Conservation (phyloP, 2,113 vertebrate species). For the Bungarus multicinctus region DNA sequence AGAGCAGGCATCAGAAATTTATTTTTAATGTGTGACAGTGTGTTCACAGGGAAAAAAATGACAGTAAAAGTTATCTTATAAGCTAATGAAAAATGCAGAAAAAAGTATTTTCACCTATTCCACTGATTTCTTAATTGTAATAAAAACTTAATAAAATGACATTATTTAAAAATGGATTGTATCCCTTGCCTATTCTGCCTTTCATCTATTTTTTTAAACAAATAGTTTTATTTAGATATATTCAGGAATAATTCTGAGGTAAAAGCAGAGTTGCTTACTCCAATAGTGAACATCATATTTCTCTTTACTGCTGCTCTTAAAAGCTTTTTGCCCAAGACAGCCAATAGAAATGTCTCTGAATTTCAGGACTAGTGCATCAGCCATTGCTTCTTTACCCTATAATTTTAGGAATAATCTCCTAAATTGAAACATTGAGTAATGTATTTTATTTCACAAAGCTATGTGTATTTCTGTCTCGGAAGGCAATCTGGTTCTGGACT, state of each 20-base stretch:
- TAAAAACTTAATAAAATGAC: neutral
- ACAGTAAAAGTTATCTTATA: neutral
- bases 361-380: neutral
- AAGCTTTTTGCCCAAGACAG: neutral
- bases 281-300: neutral
- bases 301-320: neutral
- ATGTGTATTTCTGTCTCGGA: neutral
- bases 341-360: neutral
- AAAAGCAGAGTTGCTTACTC: neutral
- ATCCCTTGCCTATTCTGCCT: neutral
- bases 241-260: neutral
- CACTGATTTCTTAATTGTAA: neutral
- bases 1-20: neutral
- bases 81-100: neutral
- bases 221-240: neutral
- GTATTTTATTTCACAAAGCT: neutral
- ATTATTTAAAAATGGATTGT: neutral
- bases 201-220: neutral
- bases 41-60: neutral
- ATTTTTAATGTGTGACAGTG: neutral
- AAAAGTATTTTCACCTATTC: neutral
- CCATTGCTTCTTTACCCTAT: neutral
- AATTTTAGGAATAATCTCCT: neutral
- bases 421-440: neutral
- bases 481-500: neutral